A percentile compares a stretch with the other conserved stretches of the same genome.
Evolutionary conservation across 2,888 invertebrate species (phyloP).

Genomic region (Oligia fasciuncula): DNA sequence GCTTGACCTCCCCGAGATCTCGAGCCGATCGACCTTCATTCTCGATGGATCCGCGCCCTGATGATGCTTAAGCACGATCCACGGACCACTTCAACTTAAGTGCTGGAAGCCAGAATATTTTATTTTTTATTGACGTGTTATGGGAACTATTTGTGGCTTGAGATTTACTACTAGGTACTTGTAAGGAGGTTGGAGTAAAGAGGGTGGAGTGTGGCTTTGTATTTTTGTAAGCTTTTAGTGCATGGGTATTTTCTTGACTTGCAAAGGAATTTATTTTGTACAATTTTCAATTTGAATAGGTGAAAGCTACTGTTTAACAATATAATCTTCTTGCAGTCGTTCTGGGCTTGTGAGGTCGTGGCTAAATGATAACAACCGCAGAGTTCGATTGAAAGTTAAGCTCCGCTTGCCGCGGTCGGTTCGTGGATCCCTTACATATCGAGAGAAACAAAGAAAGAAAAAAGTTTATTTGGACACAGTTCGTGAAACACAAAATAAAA

Average conservation of each 20-base stretch:
- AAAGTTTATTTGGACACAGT: too few species aligned
- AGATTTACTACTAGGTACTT: constrained; percentile 10
- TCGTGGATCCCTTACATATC: neutral
- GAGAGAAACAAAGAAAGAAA: too few species aligned
- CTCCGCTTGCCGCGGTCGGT: too few species aligned
- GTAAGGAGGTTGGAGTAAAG: constrained; percentile 12
- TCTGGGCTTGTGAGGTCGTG: too few species aligned
- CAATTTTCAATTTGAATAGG: neutral
- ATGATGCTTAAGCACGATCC: constrained; percentile 66
- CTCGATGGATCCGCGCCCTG: constrained; percentile 44
- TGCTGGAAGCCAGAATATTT: constrained; percentile 54
- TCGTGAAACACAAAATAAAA: too few species aligned
- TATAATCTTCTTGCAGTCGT: neutral
- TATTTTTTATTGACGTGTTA: constrained; percentile 59
- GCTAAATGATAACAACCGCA: too few species aligned
- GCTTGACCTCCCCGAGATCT: constrained; percentile 64
- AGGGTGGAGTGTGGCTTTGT: neutral
- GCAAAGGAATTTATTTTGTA: neutral
- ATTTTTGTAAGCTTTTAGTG: neutral
- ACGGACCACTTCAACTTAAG: constrained; percentile 50
- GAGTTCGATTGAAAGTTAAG: neutral
- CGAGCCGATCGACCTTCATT: constrained; percentile 61
- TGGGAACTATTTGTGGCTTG: constrained; percentile 32
- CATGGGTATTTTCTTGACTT: neutral
- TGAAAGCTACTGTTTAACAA: neutral